These are phyloP conservation scores for Lucifuga dentata DNA, from an alignment of 2,113 vertebrate species.

Conservation along the genomic window DNA sequence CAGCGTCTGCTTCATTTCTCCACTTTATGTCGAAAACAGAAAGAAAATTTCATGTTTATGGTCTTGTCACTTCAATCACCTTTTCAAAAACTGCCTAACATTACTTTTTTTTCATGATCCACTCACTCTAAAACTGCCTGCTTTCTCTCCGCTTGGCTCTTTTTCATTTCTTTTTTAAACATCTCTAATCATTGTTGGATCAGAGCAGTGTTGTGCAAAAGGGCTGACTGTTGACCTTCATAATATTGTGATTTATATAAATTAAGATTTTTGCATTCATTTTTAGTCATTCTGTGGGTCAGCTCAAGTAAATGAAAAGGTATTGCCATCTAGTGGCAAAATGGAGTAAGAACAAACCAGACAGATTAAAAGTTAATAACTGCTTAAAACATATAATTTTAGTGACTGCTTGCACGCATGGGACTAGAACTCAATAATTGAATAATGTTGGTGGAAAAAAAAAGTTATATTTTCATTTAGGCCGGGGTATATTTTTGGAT, in stretches of 20 bases:
- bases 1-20: too few species aligned
- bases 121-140: background rate
- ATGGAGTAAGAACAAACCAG: background rate
- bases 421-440: too few species aligned
- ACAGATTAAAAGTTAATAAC: background rate
- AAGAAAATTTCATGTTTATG: too few species aligned
- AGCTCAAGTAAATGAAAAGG: slow-evolving; percentile 13
- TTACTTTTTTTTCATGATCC: background rate
- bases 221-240: background rate
- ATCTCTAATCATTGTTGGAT: background rate
- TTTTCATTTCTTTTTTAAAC: background rate
- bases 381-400: background rate
- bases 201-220: background rate
- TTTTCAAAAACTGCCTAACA: background rate
- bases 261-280: slow-evolving; percentile 20
- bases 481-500: too few species aligned
- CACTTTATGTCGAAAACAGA: background rate
- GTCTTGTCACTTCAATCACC: background rate
- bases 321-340: slow-evolving; percentile 75
- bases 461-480: too few species aligned
- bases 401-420: too few species aligned
- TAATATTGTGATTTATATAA: background rate
- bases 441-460: too few species aligned
- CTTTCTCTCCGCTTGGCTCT: background rate
- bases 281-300: background rate